Evolutionary conservation across 2,797 vertebrate species (phyloP), one percentile per base, ranked within the genome.

Genomic region (Channallabes apus): DNA sequence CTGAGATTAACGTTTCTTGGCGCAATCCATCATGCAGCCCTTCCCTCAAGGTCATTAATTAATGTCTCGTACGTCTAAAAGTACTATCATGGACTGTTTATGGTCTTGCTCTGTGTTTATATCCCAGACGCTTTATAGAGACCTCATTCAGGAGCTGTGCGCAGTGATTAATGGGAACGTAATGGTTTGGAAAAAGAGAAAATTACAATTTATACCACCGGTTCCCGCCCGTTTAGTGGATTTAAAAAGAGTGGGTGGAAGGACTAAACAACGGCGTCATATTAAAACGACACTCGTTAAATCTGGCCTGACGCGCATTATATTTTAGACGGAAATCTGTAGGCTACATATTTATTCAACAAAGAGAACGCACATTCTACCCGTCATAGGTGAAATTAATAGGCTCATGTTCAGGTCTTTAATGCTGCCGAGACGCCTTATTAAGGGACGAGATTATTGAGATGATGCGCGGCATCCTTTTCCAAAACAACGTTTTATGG

Each of bases 151-250:
- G 94, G 95, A 89, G 61, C 93, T 94, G 93, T 87, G 85, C 86
- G 46, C 17, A 93, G 94, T 98, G 97, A 98, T 99, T 97, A 97
- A 99, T 97, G 97, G 94, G 96, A 92, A 95, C 96, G 96, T 97
- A 96, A 96, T 95, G 93, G 85, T 61, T 59, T 71, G 51, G 51
- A 58, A 59, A 69, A 83, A 54, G 54, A 83, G 61, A 81, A 64
- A 76, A 77, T 77, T 24, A 59, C 75, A 59, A 14, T 59, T 61
- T 35, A 38, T 5, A 61, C 56, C 61, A 18, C 32, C 54, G 18
- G 20, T 61, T 22, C 2, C 11, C 11, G 20, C 8, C 20, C 32
- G 51, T 76, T 76, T 29, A 58, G 27, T 29, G 27, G 73, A 61
- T 61, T 78, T 24, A 61, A 61, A 12, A 18, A 35, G 56, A 38